phyloP scores from a whole-genome alignment of 2,888 invertebrate genomes.

The Pachycephus smyrnensis region DNA sequence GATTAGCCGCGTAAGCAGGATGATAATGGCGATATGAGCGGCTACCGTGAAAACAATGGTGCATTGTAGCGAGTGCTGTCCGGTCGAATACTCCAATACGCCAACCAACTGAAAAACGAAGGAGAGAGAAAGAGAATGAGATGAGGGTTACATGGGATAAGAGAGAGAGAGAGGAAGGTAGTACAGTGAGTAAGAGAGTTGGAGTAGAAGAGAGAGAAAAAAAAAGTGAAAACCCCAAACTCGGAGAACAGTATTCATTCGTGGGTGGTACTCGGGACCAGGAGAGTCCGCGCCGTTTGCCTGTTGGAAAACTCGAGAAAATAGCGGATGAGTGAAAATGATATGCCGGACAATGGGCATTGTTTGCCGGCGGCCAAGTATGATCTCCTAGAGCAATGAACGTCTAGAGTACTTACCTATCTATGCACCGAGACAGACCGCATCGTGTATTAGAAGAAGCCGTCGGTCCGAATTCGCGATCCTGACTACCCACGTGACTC shows the following conservation, averaged over 20 bases:
- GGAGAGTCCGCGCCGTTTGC: conserved; percentile 13
- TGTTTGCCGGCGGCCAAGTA: conserved; percentile 51
- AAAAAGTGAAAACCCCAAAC: conserved; percentile 32
- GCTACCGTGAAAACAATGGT: conserved; percentile 8
- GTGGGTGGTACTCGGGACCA: conserved; percentile 17
- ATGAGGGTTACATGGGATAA: background rate
- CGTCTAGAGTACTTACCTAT: conserved; percentile 11
- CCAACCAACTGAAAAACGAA: conserved; percentile 20
- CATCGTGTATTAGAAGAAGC: background rate
- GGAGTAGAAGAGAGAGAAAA: conserved; percentile 10
- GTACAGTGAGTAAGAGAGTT: conserved; percentile 6
- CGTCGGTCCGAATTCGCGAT: background rate
- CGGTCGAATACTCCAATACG: conserved; percentile 14
- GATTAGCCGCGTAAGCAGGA: conserved; percentile 1
- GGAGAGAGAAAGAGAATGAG: background rate
- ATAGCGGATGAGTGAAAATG: conserved; percentile 51
- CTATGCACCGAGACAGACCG: background rate
- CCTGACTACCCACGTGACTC: background rate
- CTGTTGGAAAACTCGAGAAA: conserved; percentile 34
- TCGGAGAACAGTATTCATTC: conserved; percentile 36
- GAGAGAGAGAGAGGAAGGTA: background rate
- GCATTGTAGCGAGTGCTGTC: conserved; percentile 10
- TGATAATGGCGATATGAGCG: background rate
- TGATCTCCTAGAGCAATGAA: conserved; percentile 38
- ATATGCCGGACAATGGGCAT: conserved; percentile 63